phyloP scores from a whole-genome alignment of 2,797 vertebrate genomes.

The Melanotaenia boesemani region DNA sequence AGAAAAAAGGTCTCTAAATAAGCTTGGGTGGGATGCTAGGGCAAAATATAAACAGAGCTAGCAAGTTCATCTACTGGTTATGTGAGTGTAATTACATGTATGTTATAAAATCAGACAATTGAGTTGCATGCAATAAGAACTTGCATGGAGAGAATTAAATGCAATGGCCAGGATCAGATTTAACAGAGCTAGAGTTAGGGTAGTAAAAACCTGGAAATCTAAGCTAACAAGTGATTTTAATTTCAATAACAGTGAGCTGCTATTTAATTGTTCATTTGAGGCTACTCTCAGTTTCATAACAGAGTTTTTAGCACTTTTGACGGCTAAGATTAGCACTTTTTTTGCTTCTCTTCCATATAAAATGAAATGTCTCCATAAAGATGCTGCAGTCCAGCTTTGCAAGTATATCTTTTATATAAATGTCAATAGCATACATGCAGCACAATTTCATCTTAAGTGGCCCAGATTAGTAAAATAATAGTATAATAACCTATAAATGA shows the following conservation, averaged over 20 bases:
- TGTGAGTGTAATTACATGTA: neutral
- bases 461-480: no score
- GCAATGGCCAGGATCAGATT: neutral
- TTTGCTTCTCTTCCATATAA: neutral
- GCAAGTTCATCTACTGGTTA: conserved; percentile 8
- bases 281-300: neutral
- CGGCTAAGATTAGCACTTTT: neutral
- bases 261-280: neutral
- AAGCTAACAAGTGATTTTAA: neutral
- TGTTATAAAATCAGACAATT: conserved; percentile 31
- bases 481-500: no score
- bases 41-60: neutral
- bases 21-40: neutral
- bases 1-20: conserved; percentile 18
- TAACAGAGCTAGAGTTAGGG: no score
- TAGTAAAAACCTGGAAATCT: neutral
- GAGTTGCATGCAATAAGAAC: neutral
- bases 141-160: neutral
- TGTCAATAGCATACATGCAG: no score
- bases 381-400: neutral
- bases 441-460: no score
- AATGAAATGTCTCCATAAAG: neutral
- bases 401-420: neutral
- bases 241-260: neutral
- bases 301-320: neutral